Evolutionary conservation across 2,888 invertebrate genomes (phyloP).

Genomic region (Deroplatys truncata): DNA sequence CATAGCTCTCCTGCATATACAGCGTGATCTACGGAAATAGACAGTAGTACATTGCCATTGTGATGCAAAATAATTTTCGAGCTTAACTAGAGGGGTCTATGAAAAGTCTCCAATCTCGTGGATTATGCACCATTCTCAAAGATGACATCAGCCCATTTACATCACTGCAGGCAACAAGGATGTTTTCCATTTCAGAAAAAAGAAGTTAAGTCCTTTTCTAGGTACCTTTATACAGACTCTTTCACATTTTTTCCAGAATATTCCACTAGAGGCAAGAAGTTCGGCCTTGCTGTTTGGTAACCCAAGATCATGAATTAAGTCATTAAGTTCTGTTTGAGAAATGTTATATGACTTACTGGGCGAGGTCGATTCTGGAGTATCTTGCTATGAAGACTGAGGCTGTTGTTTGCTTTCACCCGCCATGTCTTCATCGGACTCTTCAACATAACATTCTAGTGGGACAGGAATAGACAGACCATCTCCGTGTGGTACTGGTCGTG

Average conservation of each 20-base stretch:
- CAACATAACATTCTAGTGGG: background rate
- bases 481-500: background rate
- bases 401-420: too few species aligned
- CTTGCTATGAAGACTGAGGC: background rate
- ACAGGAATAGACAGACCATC: background rate
- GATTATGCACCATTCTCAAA: too few species aligned
- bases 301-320: background rate
- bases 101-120: background rate
- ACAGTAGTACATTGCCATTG: background rate
- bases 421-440: background rate
- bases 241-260: too few species aligned
- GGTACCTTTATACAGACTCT: too few species aligned
- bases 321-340: background rate
- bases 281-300: background rate
- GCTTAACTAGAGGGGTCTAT: background rate
- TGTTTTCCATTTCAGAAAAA: too few species aligned
- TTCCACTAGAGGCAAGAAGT: too few species aligned
- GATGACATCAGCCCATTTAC: too few species aligned
- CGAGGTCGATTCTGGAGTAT: background rate
- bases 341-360: too few species aligned
- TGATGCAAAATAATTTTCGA: background rate
- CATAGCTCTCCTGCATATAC: background rate
- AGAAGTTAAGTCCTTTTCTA: too few species aligned
- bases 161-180: too few species aligned
- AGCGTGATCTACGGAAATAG: background rate